Evolutionary conservation across 2,113 vertebrate genomes (phyloP).

Genomic region (Bagarius yarrelli): DNA sequence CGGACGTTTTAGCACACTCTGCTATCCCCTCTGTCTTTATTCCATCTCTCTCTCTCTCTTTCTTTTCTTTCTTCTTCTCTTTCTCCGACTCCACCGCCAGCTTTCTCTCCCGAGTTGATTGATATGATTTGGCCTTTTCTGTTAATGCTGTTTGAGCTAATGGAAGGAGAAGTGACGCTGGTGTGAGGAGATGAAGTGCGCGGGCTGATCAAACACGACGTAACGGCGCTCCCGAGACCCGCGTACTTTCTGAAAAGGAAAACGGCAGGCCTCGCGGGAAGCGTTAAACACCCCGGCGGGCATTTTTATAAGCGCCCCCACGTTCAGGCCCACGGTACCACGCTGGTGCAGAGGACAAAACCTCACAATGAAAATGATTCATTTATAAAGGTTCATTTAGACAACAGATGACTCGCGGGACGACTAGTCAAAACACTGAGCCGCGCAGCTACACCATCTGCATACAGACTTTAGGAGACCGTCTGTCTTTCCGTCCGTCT

Average conservation of each 20-base stretch:
- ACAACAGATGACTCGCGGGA: background rate
- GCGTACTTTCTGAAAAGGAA: background rate
- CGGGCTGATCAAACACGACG: conserved; percentile 10
- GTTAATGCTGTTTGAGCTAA: conserved; percentile 31
- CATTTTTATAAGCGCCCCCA: background rate
- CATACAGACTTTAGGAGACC: no score
- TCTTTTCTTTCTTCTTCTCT: background rate
- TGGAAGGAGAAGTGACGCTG: background rate
- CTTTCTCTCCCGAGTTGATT: conserved; percentile 6
- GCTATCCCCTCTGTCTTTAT: conserved; percentile 51
- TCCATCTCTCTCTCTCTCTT: background rate
- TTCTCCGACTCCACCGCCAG: conserved; percentile 6
- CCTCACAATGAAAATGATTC: background rate
- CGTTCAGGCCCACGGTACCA: background rate
- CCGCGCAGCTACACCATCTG: background rate
- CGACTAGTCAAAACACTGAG: background rate
- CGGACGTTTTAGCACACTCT: conserved; percentile 61
- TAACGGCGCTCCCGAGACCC: background rate
- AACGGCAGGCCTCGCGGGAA: background rate
- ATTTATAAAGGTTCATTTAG: background rate
- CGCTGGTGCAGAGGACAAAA: no score
- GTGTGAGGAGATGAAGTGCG: background rate
- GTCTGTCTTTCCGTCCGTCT: no score
- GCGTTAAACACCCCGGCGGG: background rate
- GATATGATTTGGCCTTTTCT: conserved; percentile 33